Base-by-base conservation (phyloP, 2,797 vertebrate genomes). In the Onychomys arenicola region DNA sequence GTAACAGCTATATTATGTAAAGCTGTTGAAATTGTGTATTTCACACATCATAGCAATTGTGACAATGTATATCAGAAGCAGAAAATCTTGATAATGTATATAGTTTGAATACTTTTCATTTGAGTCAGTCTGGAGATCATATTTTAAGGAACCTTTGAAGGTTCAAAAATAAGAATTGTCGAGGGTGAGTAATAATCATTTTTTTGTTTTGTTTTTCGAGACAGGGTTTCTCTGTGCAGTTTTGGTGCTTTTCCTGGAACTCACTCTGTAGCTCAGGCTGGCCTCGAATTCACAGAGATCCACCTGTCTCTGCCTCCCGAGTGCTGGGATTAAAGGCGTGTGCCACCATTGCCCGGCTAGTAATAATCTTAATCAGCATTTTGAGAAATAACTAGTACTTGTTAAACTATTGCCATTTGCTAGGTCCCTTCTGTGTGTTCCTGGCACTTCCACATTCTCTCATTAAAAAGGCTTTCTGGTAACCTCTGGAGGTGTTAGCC, bases 321-420 rank as follows among this genome's bases (percentile, higher is more conserved):
- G 49, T 52, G 49, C 49, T 52, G 49, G 49, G 49, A 13, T 52
- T 52, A 52, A 52, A 52, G 49, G 49, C 49, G 0, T 52, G 49
- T 2, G 49, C 49, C 49, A 52, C 12, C 49, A 13, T 12, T 2
- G 49, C 49, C 49, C 14, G 49, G 49, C 49, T 52, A 49, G 11
- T 34, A 84, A 52, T 91, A 92, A 89, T 82, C 17, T 88, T 84
- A 67, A 96, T 94, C 46, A 90, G 43, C 73, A 81, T 95, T 95
- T 95, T n/a, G 92, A 69, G 77, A 95, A 88, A 34, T 94, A 71
- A 37, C 69, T 27, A 73, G 81, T 23, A 61, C 13, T 92, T 97
- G 81, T 76, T 96, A 95, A 88, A 95, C 95, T 6, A 77, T 23
- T 90, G 27, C 34, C 55, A 10, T 87, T 96, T 83, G 25, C 46